Base-by-base conservation (phyloP, 2,888 invertebrate genomes). In the Temnothorax rugatulus region DNA sequence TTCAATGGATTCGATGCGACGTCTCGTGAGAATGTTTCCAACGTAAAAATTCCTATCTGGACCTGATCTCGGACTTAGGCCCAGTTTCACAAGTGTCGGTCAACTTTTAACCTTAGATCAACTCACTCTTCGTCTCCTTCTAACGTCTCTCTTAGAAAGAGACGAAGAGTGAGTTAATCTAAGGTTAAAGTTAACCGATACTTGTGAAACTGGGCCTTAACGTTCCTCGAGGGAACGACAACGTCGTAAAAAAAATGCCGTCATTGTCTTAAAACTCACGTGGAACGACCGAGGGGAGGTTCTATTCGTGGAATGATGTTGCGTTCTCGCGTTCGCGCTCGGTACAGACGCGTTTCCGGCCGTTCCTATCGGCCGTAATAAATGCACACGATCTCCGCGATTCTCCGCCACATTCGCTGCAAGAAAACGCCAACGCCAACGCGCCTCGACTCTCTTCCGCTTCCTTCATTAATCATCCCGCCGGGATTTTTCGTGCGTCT, bases 391-490 rank as follows among this genome's bases (percentile, higher is more conserved):
- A 38, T 64, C 64, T 2, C 41, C 18, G 59, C 59, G 73, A 25
- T 74, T 59, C 73, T 64, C 8, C 18, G 18, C 1, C 18, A 7
- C 38, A 47, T 9, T 54, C 21, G 57, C 15, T 71, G 59, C 18
- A 59, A 18, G 79, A 71, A 71, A 71, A 71, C n/a, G 13, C 71
- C 34, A 44, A 71, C 68, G 41, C 77, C 77, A 68, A 52, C 68
- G 54, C 68, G 52, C 21, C 11, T 34, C 68, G 68, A 21, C 69
- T 69, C 34, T 34, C 79, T 71, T 79, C 71, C 79, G 79, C 71
- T 81, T 81, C 71, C 71, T 71, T 59, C 79, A 81, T 81, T 81
- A 81, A 81, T 81, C 79, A 71, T 71, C 25, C 18, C 47, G 47
- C 47, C 25, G 47, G 15, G 15, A 47, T 71, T 81, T 79, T 81